Conservation (phyloP, 2,113 vertebrate genomes). For the Mandrillus leucophaeus region DNA sequence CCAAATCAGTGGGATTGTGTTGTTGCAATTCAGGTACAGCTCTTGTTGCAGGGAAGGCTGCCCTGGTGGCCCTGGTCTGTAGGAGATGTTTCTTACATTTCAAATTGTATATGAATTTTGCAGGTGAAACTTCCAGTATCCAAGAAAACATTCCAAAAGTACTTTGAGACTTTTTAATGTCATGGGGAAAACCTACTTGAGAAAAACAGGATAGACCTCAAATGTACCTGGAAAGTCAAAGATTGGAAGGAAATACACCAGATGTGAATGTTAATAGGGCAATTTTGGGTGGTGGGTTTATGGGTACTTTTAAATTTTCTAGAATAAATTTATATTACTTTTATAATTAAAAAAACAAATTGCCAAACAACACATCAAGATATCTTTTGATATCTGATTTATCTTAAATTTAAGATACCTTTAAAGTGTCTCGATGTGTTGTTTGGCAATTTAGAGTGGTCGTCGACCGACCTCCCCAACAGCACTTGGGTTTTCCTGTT, state of each 20-base stretch:
- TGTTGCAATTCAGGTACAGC: fast-evolving
- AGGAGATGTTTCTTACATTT: background rate
- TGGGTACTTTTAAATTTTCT: background rate
- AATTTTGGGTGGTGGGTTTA: background rate
- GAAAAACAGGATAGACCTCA: background rate
- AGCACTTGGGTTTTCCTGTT: no score
- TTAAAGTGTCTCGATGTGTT: no score
- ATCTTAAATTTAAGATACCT: no score
- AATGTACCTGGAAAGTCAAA: fast-evolving
- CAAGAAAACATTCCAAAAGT: background rate
- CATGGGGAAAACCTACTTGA: background rate
- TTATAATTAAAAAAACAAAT: background rate
- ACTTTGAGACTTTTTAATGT: background rate
- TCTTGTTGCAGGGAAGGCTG: no score
- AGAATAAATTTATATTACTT: background rate
- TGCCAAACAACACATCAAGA: background rate
- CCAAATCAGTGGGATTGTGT: fast-evolving
- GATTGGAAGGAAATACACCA: background rate
- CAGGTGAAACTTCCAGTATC: background rate
- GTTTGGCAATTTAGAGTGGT: no score
- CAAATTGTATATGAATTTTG: background rate
- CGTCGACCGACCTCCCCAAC: no score
- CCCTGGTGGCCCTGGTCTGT: fast-evolving
- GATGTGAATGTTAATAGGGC: background rate
- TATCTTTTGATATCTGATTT: background rate